These are phyloP conservation scores for Cryptotermes secundus DNA, from an alignment of 1,140 invertebrate species.

Conservation along the genomic window DNA sequence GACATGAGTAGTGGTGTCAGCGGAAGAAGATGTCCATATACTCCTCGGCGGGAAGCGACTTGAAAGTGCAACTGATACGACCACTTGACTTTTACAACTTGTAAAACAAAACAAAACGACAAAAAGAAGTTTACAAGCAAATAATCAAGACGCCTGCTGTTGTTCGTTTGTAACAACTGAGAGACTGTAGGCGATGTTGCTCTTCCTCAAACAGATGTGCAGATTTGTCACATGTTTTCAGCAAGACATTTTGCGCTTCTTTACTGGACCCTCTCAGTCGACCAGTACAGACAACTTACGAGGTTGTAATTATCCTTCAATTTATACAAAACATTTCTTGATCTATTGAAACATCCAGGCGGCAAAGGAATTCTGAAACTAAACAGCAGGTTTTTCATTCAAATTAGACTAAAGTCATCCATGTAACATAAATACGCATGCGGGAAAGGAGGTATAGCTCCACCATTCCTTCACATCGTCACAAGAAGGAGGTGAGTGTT, in stretches of 20 bases:
- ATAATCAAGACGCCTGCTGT: conserved; percentile 9
- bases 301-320: background rate
- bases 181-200: background rate
- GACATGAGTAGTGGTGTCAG: background rate
- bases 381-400: too few species aligned
- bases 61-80: background rate
- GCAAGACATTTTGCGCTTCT: too few species aligned
- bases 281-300: background rate
- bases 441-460: too few species aligned
- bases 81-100: background rate
- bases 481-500: too few species aligned
- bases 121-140: background rate
- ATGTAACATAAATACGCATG: too few species aligned
- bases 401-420: too few species aligned
- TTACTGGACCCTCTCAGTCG: background rate
- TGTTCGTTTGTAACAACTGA: conserved; percentile 5
- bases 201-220: background rate
- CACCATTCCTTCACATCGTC: too few species aligned
- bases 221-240: background rate
- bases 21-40: background rate
- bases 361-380: background rate
- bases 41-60: too few species aligned
- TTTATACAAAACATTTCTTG: background rate
- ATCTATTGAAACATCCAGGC: background rate
- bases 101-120: background rate